Conservation (phyloP, 64 coral and sea anemone species). For the Actinia tenebrosa region DNA sequence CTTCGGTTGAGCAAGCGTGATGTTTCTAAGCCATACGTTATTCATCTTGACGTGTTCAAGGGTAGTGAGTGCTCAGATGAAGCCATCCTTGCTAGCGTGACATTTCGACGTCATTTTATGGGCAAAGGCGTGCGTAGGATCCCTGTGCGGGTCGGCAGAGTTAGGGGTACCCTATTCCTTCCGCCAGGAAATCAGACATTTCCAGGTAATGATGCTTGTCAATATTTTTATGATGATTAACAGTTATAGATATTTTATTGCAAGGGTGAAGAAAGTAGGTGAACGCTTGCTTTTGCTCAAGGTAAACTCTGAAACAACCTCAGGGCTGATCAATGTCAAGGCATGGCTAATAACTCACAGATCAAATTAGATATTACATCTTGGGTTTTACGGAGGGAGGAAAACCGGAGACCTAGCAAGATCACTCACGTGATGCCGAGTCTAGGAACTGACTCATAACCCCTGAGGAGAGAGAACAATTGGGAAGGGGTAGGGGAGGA, state of each 20-base stretch:
- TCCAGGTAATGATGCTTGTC: slow-evolving; percentile 50
- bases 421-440: too few relatives aligned
- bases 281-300: too few relatives aligned
- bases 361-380: background rate
- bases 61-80: slow-evolving; percentile 8
- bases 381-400: background rate
- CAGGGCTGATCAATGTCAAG: background rate
- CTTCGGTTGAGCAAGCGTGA: slow-evolving; percentile 49
- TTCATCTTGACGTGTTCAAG: slow-evolving; percentile 42
- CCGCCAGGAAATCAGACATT: slow-evolving; percentile 64
- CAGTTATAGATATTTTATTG: too few relatives aligned
- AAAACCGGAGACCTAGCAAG: too few relatives aligned
- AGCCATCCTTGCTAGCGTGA: background rate
- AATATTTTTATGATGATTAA: too few relatives aligned
- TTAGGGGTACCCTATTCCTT: slow-evolving; percentile 65
- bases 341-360: background rate
- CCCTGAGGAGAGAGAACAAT: too few relatives aligned
- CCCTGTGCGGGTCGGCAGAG: slow-evolving; percentile 44
- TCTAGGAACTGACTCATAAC: background rate
- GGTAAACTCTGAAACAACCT: too few relatives aligned
- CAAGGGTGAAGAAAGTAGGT: too few relatives aligned
- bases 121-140: slow-evolving; percentile 47
- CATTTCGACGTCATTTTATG: slow-evolving; percentile 41
- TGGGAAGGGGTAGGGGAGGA: too few relatives aligned
- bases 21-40: slow-evolving; percentile 33